Conservation (phyloP, 1,140 invertebrate genomes). For the Eufriesea mexicana region DNA sequence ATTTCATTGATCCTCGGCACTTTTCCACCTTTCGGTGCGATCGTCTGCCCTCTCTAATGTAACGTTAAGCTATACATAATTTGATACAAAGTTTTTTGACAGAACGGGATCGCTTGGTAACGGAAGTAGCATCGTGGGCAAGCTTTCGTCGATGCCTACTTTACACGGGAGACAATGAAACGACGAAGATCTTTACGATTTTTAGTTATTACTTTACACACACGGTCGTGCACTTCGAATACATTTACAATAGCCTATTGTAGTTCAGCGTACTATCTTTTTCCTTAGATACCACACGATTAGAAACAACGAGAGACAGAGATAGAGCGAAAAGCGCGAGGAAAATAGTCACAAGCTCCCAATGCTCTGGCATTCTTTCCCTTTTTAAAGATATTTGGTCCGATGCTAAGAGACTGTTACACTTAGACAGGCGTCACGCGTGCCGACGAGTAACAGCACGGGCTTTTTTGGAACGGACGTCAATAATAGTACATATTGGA, state of each 20-base stretch:
- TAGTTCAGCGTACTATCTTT: neutral
- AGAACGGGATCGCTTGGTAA: neutral
- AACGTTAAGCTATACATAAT: neutral
- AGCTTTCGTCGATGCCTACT: neutral
- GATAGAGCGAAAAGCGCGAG: slow-evolving; percentile 12
- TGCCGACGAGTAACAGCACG: neutral
- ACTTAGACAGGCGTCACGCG: slow-evolving; percentile 24
- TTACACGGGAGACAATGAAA: neutral
- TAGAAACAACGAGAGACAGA: slow-evolving; percentile 29
- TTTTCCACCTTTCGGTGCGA: neutral
- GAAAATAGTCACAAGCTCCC: slow-evolving; percentile 43
- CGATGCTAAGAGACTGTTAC: slow-evolving; percentile 50
- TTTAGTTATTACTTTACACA: slow-evolving; percentile 29
- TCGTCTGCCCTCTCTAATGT: neutral
- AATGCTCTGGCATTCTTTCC: slow-evolving; percentile 17
- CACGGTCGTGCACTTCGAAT: neutral
- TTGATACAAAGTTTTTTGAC: slow-evolving; percentile 14
- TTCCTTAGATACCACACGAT: slow-evolving; percentile 3
- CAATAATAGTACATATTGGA: slow-evolving; percentile 10
- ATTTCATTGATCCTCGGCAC: neutral
- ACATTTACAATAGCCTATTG: neutral
- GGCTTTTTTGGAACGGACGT: slow-evolving; percentile 25
- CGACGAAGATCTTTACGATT: neutral
- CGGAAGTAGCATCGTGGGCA: neutral
- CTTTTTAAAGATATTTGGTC: slow-evolving; percentile 49